Conservation (phyloP, 92 coral and sea anemone species). For the Epizoanthus ramosus region DNA sequence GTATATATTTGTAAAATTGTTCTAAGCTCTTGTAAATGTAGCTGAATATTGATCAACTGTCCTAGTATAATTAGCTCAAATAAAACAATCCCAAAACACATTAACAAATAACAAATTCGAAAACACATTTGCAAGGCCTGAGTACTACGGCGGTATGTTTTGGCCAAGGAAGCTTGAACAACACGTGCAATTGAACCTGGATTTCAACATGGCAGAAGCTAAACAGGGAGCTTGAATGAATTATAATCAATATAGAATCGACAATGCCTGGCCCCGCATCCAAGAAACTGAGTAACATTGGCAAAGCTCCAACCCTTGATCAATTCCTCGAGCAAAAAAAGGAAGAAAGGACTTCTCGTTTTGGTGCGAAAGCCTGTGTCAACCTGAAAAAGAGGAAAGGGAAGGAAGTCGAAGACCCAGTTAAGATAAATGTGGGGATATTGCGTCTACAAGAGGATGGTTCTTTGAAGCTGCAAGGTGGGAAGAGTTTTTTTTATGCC, state of each 20-base stretch:
- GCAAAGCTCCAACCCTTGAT: conserved; percentile 37
- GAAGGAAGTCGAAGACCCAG: conserved; percentile 39
- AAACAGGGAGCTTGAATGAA: not conserved
- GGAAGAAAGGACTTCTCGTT: conserved; percentile 35
- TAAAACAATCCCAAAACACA: conserved; percentile 10
- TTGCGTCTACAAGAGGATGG: conserved; percentile 40
- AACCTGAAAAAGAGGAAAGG: conserved; percentile 37
- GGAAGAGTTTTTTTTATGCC: conserved; percentile 19
- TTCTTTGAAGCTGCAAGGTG: conserved; percentile 30
- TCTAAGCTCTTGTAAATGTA: not conserved
- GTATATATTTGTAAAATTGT: too few species aligned
- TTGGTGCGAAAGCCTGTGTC: conserved; percentile 37
- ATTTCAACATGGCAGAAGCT: conserved; percentile 19
- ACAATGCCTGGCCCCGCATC: conserved; percentile 18
- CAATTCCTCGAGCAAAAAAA: conserved; percentile 29
- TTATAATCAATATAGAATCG: conserved; percentile 21
- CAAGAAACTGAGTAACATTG: conserved; percentile 26
- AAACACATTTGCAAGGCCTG: conserved; percentile 13
- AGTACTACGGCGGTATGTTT: conserved; percentile 30
- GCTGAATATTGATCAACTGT: not conserved
- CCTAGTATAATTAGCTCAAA: too few species aligned
- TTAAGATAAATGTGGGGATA: conserved; percentile 24
- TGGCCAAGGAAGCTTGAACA: conserved; percentile 19
- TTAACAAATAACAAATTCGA: not conserved
- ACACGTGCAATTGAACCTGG: not conserved